Evolutionary conservation across 2,888 invertebrate genomes (phyloP).

Genomic region (Coelopa pilipes): DNA sequence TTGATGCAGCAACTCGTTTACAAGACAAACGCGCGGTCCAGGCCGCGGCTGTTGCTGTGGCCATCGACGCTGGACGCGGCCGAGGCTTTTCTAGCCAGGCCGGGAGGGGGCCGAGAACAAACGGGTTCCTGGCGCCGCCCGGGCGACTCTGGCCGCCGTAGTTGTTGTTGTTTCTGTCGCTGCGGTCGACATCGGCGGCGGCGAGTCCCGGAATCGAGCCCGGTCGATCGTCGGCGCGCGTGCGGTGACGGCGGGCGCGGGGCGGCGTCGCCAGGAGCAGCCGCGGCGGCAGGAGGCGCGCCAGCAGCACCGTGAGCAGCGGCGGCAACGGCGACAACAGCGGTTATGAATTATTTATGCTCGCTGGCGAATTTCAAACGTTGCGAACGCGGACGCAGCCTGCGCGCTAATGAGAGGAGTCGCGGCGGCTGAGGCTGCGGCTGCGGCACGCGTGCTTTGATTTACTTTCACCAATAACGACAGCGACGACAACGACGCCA

Average conservation of each 20-base stretch:
- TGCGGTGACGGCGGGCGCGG: not conserved
- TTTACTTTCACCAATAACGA: conserved; percentile 44
- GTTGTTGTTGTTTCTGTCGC: not conserved
- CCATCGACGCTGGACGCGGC: conserved; percentile 26
- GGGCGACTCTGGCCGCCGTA: conserved; percentile 15
- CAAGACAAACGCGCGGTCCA: conserved; percentile 44
- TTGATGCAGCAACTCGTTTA: conserved; percentile 47
- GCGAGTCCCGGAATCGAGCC: not conserved
- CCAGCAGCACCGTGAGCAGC: not conserved
- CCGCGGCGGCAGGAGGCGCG: conserved; percentile 2
- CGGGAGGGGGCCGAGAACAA: conserved; percentile 9
- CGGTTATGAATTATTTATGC: conserved; percentile 61
- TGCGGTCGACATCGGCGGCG: not conserved
- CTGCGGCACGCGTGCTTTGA: conserved; percentile 46
- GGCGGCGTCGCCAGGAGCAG: not conserved
- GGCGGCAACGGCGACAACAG: conserved; percentile 35
- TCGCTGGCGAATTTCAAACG: conserved; percentile 22
- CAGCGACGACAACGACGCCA: not conserved
- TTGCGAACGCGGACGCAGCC: conserved; percentile 24
- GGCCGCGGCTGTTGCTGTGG: conserved; percentile 16
- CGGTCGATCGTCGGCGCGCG: not conserved
- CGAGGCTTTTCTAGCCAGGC: conserved; percentile 34
- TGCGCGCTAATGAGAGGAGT: conserved; percentile 17
- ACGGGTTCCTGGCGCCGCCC: conserved; percentile 48
- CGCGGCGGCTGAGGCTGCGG: conserved; percentile 1